These are phyloP conservation scores for Sakesphorus luctuosus DNA, from an alignment of 2,113 vertebrate genomes.

Conservation along the genomic window DNA sequence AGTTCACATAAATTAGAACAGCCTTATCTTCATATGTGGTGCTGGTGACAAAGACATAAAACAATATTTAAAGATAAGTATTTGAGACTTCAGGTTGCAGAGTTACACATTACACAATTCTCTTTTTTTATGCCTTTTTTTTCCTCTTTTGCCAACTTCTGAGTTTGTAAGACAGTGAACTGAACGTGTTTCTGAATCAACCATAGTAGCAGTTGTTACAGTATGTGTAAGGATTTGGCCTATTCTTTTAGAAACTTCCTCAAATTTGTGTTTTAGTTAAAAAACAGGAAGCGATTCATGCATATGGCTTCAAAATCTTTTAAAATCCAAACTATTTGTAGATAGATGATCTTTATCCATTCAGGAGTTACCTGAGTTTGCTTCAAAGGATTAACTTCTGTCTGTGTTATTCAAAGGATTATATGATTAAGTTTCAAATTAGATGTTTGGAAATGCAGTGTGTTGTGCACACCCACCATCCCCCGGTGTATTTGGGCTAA, in stretches of 20 bases:
- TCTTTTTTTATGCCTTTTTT: background rate
- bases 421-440: background rate
- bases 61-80: background rate
- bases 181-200: background rate
- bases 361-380: background rate
- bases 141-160: background rate
- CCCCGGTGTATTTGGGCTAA: background rate
- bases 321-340: background rate
- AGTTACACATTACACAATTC: background rate
- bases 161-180: background rate
- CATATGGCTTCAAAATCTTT: background rate
- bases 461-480: background rate
- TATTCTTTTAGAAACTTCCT: background rate
- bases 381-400: background rate
- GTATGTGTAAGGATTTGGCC: background rate
- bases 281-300: background rate
- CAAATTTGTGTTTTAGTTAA: background rate
- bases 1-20: background rate
- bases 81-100: background rate
- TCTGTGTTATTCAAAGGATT: background rate
- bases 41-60: background rate
- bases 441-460: background rate
- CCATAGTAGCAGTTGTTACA: background rate
- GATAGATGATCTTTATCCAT: background rate
- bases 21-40: background rate